Percentiles rank a stretch among this genome's conserved stretches.
Evolutionary conservation across 2,888 invertebrate species (phyloP).

Genomic region (Marasmarcha lunaedactyla): DNA sequence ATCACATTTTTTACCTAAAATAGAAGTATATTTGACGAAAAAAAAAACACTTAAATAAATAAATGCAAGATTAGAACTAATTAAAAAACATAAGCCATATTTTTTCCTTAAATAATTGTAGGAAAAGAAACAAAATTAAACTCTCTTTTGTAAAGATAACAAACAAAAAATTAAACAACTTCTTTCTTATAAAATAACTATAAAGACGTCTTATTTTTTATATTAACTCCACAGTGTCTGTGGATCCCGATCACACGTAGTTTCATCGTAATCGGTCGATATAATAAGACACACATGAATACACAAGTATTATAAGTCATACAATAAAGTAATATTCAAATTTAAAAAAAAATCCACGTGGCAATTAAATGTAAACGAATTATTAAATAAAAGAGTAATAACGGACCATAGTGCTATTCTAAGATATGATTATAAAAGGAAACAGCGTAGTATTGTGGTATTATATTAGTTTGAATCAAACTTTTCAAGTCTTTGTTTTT

Average conservation of each 20-base stretch:
- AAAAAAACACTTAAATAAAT: constrained; percentile 1
- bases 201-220: no score
- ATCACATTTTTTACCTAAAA: no score
- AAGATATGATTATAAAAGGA: constrained; percentile 11
- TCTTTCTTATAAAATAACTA: no score
- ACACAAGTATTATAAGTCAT: no score
- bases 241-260: no score
- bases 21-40: no score
- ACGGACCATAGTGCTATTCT: constrained; percentile 2
- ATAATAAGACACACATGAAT: no score
- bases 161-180: no score
- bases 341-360: background rate
- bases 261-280: no score
- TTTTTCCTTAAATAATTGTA: background rate
- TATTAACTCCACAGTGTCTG: no score
- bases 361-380: background rate
- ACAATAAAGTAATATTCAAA: background rate
- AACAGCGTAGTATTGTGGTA: constrained; percentile 9
- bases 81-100: background rate
- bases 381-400: background rate
- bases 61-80: background rate
- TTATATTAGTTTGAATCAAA: constrained; percentile 12
- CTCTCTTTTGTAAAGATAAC: no score
- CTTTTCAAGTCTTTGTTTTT: constrained; percentile 12
- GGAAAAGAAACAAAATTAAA: constrained; percentile 3